Conservation (phyloP, 2,888 invertebrate genomes). For the Cheiracanthium punctorium region DNA sequence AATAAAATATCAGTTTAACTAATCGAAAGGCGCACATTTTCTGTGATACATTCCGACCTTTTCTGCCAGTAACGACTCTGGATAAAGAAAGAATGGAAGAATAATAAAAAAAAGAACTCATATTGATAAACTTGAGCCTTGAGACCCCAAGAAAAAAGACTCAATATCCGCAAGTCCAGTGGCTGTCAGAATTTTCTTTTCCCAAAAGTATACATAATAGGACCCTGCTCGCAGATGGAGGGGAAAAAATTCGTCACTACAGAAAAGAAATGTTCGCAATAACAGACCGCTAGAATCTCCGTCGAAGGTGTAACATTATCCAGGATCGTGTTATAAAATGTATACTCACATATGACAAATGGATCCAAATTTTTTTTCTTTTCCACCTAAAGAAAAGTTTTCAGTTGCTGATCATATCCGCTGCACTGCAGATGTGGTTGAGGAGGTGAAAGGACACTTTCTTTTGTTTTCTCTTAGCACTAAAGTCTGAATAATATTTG, state of each 20-base stretch:
- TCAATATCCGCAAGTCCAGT: neutral
- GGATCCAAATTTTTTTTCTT: neutral
- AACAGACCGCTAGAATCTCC: neutral
- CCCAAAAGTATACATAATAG: constrained; percentile 4
- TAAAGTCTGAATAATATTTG: too few relatives aligned
- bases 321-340: neutral
- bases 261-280: neutral
- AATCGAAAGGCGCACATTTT: too few relatives aligned
- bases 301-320: neutral
- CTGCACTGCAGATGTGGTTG: neutral
- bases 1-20: too few relatives aligned
- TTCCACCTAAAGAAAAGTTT: neutral
- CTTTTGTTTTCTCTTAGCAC: too few relatives aligned
- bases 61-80: too few relatives aligned
- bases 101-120: too few relatives aligned
- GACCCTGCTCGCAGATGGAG: neutral
- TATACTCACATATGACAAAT: neutral
- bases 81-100: too few relatives aligned
- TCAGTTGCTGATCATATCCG: neutral
- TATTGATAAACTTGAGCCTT: too few relatives aligned
- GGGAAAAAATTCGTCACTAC: neutral
- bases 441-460: too few relatives aligned
- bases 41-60: too few relatives aligned
- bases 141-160: neutral
- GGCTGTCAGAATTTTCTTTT: neutral